These are phyloP conservation scores for Melanophora roralis DNA, from an alignment of 2,888 invertebrate genomes.

Conservation along the genomic window DNA sequence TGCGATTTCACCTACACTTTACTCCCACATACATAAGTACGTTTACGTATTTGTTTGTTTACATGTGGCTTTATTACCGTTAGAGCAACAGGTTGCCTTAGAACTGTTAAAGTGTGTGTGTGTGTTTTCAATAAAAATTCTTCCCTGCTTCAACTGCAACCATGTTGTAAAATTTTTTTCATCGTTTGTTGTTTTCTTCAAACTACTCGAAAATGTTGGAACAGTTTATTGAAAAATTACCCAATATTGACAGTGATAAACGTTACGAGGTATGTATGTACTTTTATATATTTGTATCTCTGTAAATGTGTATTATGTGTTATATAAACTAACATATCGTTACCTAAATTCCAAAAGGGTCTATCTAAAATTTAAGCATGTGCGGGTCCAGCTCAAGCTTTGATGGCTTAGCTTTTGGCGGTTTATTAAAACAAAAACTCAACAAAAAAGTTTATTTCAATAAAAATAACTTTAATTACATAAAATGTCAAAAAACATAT, in stretches of 20 bases:
- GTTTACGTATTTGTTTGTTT: neutral
- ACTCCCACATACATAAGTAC: neutral
- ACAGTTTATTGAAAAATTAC: constrained; percentile 68
- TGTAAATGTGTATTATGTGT: neutral
- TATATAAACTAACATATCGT: too few species aligned
- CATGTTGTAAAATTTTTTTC: constrained; percentile 33
- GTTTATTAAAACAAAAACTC: too few species aligned
- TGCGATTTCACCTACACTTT: constrained; percentile 6
- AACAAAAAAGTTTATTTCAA: too few species aligned
- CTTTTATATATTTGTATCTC: neutral
- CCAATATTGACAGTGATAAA: constrained; percentile 65
- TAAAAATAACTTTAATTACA: too few species aligned
- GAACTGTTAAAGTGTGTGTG: neutral
- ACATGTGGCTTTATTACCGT: constrained; percentile 31
- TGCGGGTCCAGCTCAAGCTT: too few species aligned
- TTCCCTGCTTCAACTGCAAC: constrained; percentile 21
- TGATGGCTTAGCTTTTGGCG: too few species aligned
- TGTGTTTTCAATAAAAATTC: constrained; percentile 10
- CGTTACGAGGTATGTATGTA: constrained; percentile 62
- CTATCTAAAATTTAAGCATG: too few species aligned
- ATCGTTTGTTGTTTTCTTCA: constrained; percentile 6
- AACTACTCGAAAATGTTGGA: constrained; percentile 64
- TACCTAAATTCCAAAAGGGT: too few species aligned
- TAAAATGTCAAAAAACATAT: too few species aligned
- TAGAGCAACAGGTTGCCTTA: constrained; percentile 37